phyloP scores from a whole-genome alignment of 2,113 vertebrate genomes.

The Nycticryphes semicollaris region DNA sequence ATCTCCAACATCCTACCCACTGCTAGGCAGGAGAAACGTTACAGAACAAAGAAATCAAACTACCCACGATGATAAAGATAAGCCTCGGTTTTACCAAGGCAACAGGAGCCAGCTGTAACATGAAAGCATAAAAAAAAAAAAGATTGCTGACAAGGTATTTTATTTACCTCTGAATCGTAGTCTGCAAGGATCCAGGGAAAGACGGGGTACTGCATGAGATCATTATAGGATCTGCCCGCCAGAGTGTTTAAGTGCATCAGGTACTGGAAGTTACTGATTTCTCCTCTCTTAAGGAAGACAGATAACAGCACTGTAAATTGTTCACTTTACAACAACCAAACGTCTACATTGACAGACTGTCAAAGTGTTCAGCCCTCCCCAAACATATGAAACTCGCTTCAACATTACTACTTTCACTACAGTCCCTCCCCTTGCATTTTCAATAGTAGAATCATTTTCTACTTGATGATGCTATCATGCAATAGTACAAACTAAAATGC shows the following conservation, averaged over 20 bases:
- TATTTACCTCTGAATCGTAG: conserved; percentile 91
- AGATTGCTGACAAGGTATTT: not conserved
- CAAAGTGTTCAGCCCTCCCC: not conserved
- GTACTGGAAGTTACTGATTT: conserved; percentile 99
- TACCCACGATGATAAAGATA: not conserved
- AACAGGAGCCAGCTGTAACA: not conserved
- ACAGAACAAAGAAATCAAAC: not conserved
- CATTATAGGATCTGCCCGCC: conserved; percentile 96
- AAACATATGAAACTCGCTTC: not conserved
- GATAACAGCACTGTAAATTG: not conserved
- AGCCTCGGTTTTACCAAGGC: not conserved
- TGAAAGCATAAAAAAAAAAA: not conserved
- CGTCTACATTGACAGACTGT: not conserved
- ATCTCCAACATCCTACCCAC: not conserved
- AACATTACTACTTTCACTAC: not conserved
- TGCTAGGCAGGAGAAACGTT: not conserved
- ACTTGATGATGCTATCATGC: not conserved
- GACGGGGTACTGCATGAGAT: conserved; percentile 99
- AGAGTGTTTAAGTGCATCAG: conserved; percentile 98
- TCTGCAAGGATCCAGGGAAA: conserved; percentile 99
- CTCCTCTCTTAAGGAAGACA: conserved; percentile 86
- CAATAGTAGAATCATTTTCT: not conserved
- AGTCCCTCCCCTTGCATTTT: not conserved
- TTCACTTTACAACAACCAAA: not conserved
- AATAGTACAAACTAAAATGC: not conserved